Conservation (phyloP, 2,888 invertebrate genomes). For the Notodonta ziczac region DNA sequence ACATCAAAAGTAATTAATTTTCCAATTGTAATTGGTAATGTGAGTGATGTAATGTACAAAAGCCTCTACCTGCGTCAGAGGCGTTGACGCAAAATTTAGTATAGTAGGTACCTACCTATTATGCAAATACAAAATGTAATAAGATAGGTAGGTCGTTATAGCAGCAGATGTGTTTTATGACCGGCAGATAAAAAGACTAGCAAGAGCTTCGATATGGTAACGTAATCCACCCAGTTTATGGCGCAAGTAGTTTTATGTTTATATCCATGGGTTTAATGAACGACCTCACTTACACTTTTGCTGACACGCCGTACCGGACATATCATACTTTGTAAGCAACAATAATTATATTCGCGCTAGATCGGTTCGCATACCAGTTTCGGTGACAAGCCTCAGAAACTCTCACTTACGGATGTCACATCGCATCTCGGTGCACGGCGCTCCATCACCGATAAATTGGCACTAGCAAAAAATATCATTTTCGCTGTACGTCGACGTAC, state of each 20-base stretch:
- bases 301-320: slow-evolving; percentile 67
- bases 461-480: slow-evolving; percentile 78
- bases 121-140: neutral
- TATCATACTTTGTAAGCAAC: slow-evolving; percentile 70
- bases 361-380: slow-evolving; percentile 74
- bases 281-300: slow-evolving; percentile 72
- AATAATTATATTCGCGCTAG: slow-evolving; percentile 69
- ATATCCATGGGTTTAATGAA: slow-evolving; percentile 62
- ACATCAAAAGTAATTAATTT: neutral
- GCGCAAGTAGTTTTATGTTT: slow-evolving; percentile 41
- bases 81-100: neutral
- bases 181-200: neutral
- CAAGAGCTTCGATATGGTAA: neutral
- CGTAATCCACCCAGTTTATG: slow-evolving; percentile 7
- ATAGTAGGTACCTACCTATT: too few relatives aligned
- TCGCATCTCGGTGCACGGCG: slow-evolving; percentile 71
- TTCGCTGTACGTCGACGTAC: slow-evolving; percentile 66
- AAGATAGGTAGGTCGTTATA: neutral
- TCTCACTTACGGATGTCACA: slow-evolving; percentile 81
- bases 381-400: slow-evolving; percentile 78
- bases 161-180: neutral
- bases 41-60: neutral
- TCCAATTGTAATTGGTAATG: neutral
- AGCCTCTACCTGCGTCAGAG: slow-evolving; percentile 1
- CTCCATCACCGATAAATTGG: slow-evolving; percentile 76